A percentile compares a stretch with the other conserved stretches of the same genome.
Evolutionary conservation across 2,888 invertebrate species (phyloP).

Genomic region (Iphiclides podalirius): DNA sequence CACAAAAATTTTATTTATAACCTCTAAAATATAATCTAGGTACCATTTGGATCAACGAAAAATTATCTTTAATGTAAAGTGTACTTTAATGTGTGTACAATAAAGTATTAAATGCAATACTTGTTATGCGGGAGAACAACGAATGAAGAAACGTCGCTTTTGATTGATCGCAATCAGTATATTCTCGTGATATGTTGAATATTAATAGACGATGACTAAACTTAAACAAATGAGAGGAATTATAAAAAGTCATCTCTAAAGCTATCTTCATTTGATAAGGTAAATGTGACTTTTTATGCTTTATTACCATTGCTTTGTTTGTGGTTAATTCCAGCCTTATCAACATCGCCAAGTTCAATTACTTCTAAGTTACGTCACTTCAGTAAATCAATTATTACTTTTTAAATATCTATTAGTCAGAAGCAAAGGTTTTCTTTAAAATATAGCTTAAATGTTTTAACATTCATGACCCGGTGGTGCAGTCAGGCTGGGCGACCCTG

Average conservation of each 20-base stretch:
- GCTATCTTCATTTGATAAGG: slow-evolving; percentile 13
- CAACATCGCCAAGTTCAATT: no score
- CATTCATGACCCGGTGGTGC: no score
- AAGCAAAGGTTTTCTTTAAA: no score
- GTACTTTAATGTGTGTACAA: background rate
- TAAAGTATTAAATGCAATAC: background rate
- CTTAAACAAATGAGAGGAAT: slow-evolving; percentile 63
- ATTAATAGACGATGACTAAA: slow-evolving; percentile 69
- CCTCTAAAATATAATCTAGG: background rate
- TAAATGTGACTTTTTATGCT: background rate
- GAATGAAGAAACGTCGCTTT: slow-evolving; percentile 37
- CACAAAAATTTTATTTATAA: background rate
- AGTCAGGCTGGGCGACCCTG: no score
- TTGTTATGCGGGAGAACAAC: background rate
- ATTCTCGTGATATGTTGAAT: slow-evolving; percentile 58
- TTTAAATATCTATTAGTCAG: no score
- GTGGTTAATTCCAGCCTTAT: slow-evolving; percentile 61
- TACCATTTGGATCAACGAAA: background rate
- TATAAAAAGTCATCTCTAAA: slow-evolving; percentile 40
- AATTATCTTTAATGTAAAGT: no score
- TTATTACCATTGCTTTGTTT: slow-evolving; percentile 32
- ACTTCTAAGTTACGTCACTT: no score
- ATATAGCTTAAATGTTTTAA: no score
- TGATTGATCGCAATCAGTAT: slow-evolving; percentile 66
- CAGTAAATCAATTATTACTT: no score